Evolutionary conservation across 1,140 invertebrate species (phyloP).

Genomic region (Drosophila tsacasi): DNA sequence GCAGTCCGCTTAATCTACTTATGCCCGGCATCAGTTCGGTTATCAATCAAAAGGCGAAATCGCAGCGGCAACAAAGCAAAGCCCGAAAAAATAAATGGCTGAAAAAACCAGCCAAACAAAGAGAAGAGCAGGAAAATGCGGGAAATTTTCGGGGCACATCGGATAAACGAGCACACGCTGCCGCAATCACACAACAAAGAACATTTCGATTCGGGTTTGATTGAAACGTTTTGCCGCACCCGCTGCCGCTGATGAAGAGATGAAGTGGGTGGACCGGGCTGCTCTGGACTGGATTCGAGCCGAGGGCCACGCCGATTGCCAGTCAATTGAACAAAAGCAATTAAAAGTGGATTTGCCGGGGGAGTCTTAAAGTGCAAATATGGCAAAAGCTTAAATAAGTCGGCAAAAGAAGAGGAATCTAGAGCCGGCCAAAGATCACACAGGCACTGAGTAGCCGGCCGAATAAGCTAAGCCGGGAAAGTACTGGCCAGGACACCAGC

Average conservation of each 20-base stretch:
- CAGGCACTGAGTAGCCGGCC: constrained; percentile 7
- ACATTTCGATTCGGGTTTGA: constrained; percentile 42
- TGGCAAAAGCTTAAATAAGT: constrained; percentile 77
- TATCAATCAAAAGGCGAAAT: constrained; percentile 74
- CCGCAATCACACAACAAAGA: constrained; percentile 61
- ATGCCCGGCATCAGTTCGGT: constrained; percentile 55
- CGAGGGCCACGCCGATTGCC: constrained; percentile 56
- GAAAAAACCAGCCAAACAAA: constrained; percentile 21
- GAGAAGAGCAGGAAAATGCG: constrained; percentile 22
- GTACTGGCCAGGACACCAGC: constrained; percentile 11
- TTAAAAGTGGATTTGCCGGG: constrained; percentile 81
- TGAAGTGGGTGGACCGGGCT: constrained; percentile 15
- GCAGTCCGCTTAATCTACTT: constrained; percentile 74
- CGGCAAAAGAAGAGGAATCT: constrained; percentile 36
- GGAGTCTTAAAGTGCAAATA: constrained; percentile 76
- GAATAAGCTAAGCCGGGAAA: constrained; percentile 16
- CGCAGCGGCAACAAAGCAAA: constrained; percentile 54
- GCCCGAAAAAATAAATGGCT: constrained; percentile 41
- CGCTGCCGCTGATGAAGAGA: constrained; percentile 38
- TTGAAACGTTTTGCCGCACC: constrained; percentile 54
- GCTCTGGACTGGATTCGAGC: constrained; percentile 1
- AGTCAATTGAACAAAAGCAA: constrained; percentile 85
- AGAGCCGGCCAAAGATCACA: constrained; percentile 16
- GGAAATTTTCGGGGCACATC: constrained; percentile 1
- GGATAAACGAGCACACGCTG: constrained; percentile 13